phyloP scores from a whole-genome alignment of 1,140 invertebrate species.

The Epicauta chinensis region DNA sequence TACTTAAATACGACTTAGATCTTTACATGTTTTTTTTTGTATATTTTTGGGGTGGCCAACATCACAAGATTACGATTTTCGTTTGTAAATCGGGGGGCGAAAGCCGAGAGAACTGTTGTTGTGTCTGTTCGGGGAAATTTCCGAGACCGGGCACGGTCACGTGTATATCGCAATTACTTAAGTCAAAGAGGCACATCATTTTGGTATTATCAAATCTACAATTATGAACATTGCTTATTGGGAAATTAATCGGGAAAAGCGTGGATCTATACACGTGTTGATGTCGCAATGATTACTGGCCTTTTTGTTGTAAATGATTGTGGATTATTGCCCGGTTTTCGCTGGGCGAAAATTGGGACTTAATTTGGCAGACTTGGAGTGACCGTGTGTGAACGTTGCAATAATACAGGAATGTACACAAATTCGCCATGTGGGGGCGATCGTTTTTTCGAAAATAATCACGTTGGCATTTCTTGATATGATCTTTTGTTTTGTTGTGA shows the following conservation, averaged over 20 bases:
- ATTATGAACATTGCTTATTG: conserved; percentile 14
- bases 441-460: too few species aligned
- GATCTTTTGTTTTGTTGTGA: neutral
- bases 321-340: conserved; percentile 2
- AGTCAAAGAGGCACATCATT: conserved; percentile 39
- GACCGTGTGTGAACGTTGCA: conserved; percentile 32
- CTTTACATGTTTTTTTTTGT: too few species aligned
- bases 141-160: conserved; percentile 35
- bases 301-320: conserved; percentile 2
- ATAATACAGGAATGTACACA: conserved; percentile 19
- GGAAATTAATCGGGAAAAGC: neutral
- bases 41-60: too few species aligned
- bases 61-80: too few species aligned
- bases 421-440: too few species aligned
- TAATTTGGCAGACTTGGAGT: conserved; percentile 31
- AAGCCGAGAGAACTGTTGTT: too few species aligned
- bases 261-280: neutral
- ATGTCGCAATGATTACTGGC: neutral
- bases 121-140: too few species aligned
- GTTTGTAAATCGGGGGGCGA: too few species aligned
- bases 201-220: conserved; percentile 41
- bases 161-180: conserved; percentile 21
- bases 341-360: neutral
- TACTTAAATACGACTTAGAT: too few species aligned
- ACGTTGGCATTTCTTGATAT: conserved; percentile 12